Evolutionary conservation across 2,797 vertebrate species (phyloP).

Genomic region (Taenioides sp.): DNA sequence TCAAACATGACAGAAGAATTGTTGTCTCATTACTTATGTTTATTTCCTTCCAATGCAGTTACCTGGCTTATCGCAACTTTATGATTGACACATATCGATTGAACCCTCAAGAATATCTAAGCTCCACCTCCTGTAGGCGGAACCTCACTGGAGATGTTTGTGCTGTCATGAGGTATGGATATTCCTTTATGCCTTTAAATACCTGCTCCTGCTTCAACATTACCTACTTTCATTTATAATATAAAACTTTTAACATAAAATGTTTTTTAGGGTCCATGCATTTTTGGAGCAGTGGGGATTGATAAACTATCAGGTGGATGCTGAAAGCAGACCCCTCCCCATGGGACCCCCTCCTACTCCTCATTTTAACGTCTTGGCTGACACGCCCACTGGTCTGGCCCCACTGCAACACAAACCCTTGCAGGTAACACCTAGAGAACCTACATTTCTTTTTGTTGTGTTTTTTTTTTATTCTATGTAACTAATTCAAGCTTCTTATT

Average conservation of each 20-base stretch:
- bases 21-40: background rate
- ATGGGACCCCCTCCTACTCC: constrained; percentile 97
- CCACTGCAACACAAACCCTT: constrained; percentile 92
- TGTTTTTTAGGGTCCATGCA: constrained; percentile 84
- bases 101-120: constrained; percentile 95
- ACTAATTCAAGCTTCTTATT: constrained; percentile 3
- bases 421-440: constrained; percentile 76
- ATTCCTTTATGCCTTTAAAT: background rate
- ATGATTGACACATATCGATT: constrained; percentile 97
- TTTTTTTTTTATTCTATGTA: background rate
- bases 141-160: constrained; percentile 95
- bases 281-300: constrained; percentile 98
- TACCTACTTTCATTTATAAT: background rate
- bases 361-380: constrained; percentile 93
- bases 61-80: constrained; percentile 95
- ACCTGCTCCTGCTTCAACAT: background rate
- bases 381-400: constrained; percentile 89
- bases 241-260: background rate
- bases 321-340: constrained; percentile 92
- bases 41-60: constrained; percentile 72
- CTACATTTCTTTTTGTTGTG: background rate
- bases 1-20: background rate
- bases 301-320: constrained; percentile 97
- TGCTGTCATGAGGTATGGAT: constrained; percentile 87
- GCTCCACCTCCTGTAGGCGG: constrained; percentile 90